These are phyloP conservation scores for Fregetta grallaria DNA, from an alignment of 2,113 vertebrate species.

Conservation along the genomic window DNA sequence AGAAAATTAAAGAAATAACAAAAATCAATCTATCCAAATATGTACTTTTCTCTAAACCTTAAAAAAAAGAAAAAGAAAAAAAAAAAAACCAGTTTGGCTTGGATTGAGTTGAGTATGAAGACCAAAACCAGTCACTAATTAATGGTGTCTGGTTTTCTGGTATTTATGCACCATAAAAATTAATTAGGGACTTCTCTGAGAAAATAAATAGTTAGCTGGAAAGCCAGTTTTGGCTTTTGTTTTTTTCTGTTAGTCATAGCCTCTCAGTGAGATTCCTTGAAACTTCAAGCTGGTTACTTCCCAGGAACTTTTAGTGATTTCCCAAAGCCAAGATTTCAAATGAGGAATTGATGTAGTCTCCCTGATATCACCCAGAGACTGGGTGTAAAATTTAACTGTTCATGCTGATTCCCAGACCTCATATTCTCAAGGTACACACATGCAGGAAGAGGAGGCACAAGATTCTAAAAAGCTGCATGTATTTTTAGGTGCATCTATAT, in stretches of 20 bases:
- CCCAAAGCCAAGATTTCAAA: neutral
- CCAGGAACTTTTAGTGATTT: neutral
- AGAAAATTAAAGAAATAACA: neutral
- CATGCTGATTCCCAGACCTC: neutral
- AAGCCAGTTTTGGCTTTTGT: neutral
- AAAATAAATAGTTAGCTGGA: constrained; percentile 49
- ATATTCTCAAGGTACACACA: neutral
- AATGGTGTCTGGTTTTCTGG: constrained; percentile 46
- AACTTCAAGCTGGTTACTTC: neutral
- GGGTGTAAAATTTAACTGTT: neutral
- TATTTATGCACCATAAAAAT: constrained; percentile 56
- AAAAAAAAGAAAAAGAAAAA: no score
- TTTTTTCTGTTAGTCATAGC: constrained; percentile 5
- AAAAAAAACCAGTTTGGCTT: neutral
- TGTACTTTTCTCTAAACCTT: neutral
- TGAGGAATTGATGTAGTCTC: neutral
- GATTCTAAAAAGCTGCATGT: neutral
- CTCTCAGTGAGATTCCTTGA: constrained; percentile 18
- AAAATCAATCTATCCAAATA: neutral
- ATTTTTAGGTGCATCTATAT: neutral
- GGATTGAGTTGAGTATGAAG: neutral
- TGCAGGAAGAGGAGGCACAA: neutral
- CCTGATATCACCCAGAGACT: neutral
- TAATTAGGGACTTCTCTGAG: constrained; percentile 49
- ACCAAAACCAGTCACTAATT: constrained; percentile 46